Base-by-base conservation (phyloP, 2,113 vertebrate genomes). In the Grantiella picta region DNA sequence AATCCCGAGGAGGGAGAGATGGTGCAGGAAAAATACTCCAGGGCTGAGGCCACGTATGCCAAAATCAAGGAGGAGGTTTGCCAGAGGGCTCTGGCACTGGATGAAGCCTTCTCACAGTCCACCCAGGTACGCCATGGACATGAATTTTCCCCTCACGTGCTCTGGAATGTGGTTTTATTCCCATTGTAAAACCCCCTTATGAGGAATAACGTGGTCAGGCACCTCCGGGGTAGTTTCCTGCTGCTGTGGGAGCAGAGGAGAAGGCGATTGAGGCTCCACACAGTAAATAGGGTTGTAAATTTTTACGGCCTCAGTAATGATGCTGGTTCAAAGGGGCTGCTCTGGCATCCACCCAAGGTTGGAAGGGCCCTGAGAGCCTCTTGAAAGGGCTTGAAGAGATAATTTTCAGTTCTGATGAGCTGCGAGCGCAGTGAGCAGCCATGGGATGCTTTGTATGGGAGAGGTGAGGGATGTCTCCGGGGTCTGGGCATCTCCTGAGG, bases 61-160 rank as follows among this genome's bases (percentile, higher is more conserved):
- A 98, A 85, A 50, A 99, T 99, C 96, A 99, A 99, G 95, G 99
- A 99, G 90, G 99, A 99, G 72, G 99, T 99, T 61, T 99, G 99
- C 85, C 98, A 98, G 93, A 98, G 99, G 3, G 99, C 99, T 4
- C 94, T 98, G 6, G 96, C 97, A 0, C 97, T 99, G 5, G 99
- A 99, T 3, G 99, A 99, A 92, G 99, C 99, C 0, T 97, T 99
- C 78, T 99, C 99, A 0, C 99, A 99, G 94, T 99, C 99, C 5
- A 96, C 98, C 49, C 99, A 99, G 99, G 99, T 99, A 98, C 2
- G 42, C 65, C 8, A 15, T 28, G 38, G 56, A 45, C n/a, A 47
- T 5, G 15, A 24, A 33, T 3, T 21, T 18, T 10, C 52, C 69
- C 22, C 10, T 27, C 33, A 0, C 78, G 0, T 5, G 79, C 64